A percentile compares a stretch with the other conserved stretches of the same genome.
phyloP scores from a whole-genome alignment of 2,113 vertebrate species.

The Dipodomys merriami region DNA sequence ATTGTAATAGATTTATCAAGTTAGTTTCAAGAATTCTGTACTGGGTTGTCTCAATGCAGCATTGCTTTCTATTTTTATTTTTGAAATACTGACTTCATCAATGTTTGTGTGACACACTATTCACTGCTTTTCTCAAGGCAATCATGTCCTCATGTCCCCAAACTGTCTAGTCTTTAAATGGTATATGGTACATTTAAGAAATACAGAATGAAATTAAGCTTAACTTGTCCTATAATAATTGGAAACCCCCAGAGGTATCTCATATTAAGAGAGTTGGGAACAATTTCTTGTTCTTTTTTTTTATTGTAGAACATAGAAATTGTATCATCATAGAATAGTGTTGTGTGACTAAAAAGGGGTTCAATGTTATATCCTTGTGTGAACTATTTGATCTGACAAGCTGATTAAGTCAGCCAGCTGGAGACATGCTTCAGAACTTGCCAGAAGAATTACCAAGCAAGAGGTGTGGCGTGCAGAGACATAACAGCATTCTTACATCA shows the following conservation, averaged over 20 bases:
- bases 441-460: slow-evolving; percentile 41
- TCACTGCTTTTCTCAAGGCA: neutral
- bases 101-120: neutral
- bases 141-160: neutral
- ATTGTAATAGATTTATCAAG: neutral
- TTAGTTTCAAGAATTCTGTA: slow-evolving; percentile 30
- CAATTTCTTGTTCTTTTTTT: neutral
- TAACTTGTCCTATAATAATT: slow-evolving; percentile 21
- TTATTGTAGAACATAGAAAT: neutral
- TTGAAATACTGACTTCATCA: neutral
- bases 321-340: neutral
- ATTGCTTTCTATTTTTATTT: neutral
- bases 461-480: slow-evolving; percentile 24
- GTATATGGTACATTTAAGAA: slow-evolving; percentile 3
- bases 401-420: slow-evolving; percentile 13
- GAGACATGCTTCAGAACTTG: slow-evolving; percentile 2
- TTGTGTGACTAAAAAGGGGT: neutral
- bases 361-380: neutral
- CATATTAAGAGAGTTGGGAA: neutral
- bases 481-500: slow-evolving; percentile 53
- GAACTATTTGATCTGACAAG: neutral
- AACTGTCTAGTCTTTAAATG: neutral
- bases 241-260: neutral
- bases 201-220: slow-evolving; percentile 15
- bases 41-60: neutral